Evolutionary conservation across 1,140 invertebrate species (phyloP), one percentile per base, ranked within the genome.

Genomic region (Lepidurus apus): DNA sequence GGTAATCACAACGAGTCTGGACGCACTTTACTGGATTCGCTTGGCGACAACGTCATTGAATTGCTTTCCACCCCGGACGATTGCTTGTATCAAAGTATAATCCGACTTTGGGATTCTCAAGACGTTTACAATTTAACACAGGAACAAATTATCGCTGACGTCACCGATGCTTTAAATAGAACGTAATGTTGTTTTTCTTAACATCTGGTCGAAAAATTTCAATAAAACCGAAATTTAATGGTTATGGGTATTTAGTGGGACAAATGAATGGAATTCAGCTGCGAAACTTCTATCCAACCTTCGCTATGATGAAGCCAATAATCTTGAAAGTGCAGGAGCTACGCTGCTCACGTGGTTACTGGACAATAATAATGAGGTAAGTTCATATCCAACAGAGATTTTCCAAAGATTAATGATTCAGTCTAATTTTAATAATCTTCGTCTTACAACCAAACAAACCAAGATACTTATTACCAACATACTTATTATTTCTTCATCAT

Each of bases 281-380:
- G 42, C 6, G 83, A 84, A 11, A 21, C 77, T 86, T 44, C 75
- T 87, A 21, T 83, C 85, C 5, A 82, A 78, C 0, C 11, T 86
- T 10, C 76, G 82, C 5, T 84, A 82, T 73, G 84, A 86, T 74
- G 80, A 80, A 45, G 80, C 78, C 4, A 84, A 82, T 1, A 80
- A 80, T 3, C 78, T 86, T 2, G 81, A 81, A 17, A 79, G 84
- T 11, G 86, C 84, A 0, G 83, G 83, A 21, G 85, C 85, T n/a
- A 87, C 85, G 0, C 82, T 86, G 43, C 9, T 86, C 11, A 84
- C 84, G 77, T 87, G 85, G 85, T 83, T 86, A 79, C 80, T 86
- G 74, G 86, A 85, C 79, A 85, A 85, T 43, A 73, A 76, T 43
- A 75, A 74, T 73, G 13, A 79, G 53, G 79, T 80, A 80, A 42